Evolutionary conservation across 1,140 invertebrate genomes (phyloP), one percentile per base, ranked within the genome.

Genomic region (Mya arenaria): DNA sequence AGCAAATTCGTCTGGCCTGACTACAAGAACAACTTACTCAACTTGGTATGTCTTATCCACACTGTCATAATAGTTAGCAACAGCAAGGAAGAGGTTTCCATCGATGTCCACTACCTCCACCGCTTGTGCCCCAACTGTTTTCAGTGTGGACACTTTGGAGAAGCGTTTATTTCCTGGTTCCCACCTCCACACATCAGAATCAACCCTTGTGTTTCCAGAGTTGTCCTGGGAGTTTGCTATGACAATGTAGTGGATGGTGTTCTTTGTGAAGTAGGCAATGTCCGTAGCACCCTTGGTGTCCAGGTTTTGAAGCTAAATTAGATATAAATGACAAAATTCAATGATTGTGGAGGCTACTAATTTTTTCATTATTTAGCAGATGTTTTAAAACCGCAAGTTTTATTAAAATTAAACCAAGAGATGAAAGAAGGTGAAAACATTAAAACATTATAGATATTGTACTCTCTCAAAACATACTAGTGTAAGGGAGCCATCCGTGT

Each of bases 61-160:
- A 19, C 84, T 84, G 68, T 91, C 89, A 60, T 89, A 91, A 39
- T 86, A 83, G 78, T 91, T 92, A 34, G 89, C 88, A 0, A 92
- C 85, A 39, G 85, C 87, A 75, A 92, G 77, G 69, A 85, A 92
- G 5, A 85, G 77, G 3, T 87, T 83, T 4, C 82, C 84, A 15
- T 87, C 83, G 8, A 90, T 86, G 37, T 81, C 75, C 32, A 91
- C 85, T 1, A 87, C 82, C 10, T 63, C 82, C 15, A 89, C 75
- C 17, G 86, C 83, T 19, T 55, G 48, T 30, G 90, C 90, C 19
- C 90, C 90, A 60, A 86, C 71, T 17, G 88, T 89, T 19, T 74
- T 41, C 17, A 92, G 55, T 15, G 72, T 36, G n/a, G 90, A 83
- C 1, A 84, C 72, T 41, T 28, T 68, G 32, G 48, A 82, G 69